A percentile compares a stretch with the other conserved stretches of the same genome.
phyloP scores from a whole-genome alignment of 2,113 vertebrate genomes.

The Harpagus bidentatus region DNA sequence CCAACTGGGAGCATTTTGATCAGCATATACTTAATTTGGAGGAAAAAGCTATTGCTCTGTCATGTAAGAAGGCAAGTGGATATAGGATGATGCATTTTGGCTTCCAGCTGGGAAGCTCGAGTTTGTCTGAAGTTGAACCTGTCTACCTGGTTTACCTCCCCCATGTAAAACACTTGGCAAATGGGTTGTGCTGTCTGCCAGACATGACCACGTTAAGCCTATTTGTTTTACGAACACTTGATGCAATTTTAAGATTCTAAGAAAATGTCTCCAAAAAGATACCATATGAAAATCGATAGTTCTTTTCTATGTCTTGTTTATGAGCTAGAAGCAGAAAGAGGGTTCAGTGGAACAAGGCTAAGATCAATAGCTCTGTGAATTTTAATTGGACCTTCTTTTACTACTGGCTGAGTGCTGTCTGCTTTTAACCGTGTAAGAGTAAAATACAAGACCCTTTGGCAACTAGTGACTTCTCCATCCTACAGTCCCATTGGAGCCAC shows the following conservation, averaged over 20 bases:
- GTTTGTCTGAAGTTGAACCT: neutral
- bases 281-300: slow-evolving; percentile 31
- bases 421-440: neutral
- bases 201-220: neutral
- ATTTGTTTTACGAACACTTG: neutral
- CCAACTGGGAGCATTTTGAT: neutral
- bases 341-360: neutral
- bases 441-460: neutral
- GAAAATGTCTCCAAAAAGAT: neutral
- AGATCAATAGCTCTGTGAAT: slow-evolving; percentile 38
- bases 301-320: slow-evolving; percentile 41
- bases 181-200: neutral
- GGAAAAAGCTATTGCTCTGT: neutral
- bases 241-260: slow-evolving; percentile 16
- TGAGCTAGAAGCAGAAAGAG: neutral
- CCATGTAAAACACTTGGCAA: neutral
- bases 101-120: neutral
- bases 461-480: neutral
- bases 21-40: neutral
- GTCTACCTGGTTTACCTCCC: neutral
- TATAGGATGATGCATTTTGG: neutral
- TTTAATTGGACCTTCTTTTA: slow-evolving; percentile 26
- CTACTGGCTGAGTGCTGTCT: neutral
- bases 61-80: neutral
- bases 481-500: neutral